Conservation (phyloP, 2,113 vertebrate species). For the Boulengeromyrus knoepffleri region DNA sequence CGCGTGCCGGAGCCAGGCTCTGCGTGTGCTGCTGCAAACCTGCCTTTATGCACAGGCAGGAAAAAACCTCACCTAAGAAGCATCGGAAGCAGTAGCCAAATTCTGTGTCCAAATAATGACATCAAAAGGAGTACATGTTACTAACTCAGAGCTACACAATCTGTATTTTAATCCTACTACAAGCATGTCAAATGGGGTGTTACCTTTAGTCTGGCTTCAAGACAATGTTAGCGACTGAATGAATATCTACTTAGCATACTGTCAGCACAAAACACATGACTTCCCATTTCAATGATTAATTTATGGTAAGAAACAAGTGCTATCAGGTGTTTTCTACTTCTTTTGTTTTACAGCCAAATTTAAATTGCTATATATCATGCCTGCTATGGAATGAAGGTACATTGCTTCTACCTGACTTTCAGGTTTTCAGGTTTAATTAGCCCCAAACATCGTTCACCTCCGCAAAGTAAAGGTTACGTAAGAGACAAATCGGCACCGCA, state of each 20-base stretch:
- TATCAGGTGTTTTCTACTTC: neutral
- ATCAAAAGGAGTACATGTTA: neutral
- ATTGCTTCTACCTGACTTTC: neutral
- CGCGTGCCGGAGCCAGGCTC: neutral
- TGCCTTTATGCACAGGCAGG: neutral
- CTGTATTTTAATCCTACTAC: neutral
- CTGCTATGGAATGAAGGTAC: neutral
- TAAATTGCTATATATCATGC: neutral
- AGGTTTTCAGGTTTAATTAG: neutral
- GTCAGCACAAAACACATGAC: neutral
- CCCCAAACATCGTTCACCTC: neutral
- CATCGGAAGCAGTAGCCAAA: neutral
- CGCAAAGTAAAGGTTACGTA: neutral
- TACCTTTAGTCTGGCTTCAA: neutral
- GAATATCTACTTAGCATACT: neutral
- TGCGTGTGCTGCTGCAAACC: neutral
- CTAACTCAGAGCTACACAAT: neutral
- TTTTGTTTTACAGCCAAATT: neutral
- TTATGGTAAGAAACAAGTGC: neutral
- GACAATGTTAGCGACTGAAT: neutral
- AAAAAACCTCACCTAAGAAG: neutral
- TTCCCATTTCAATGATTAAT: neutral
- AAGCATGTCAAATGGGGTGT: neutral
- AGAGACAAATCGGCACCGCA: neutral
- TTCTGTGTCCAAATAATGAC: neutral